Conservation (phyloP, 2,797 vertebrate genomes). For the Chloroceryle inda region DNA sequence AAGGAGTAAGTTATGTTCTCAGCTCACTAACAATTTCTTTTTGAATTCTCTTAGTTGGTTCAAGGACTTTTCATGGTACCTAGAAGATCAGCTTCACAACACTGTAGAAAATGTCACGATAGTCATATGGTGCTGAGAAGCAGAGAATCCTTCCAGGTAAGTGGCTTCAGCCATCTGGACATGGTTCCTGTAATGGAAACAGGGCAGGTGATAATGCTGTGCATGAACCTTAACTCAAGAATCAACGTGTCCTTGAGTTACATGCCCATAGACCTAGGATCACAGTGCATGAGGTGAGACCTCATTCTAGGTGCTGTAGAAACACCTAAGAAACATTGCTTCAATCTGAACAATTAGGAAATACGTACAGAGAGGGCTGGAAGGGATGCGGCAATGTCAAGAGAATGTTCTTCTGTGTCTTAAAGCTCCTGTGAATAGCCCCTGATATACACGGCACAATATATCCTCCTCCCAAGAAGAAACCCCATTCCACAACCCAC, state of each 20-base stretch:
- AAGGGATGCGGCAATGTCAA: background rate
- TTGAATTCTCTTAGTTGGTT: background rate
- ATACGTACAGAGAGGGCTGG: rapidly evolving
- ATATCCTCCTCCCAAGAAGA: background rate
- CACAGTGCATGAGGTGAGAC: background rate
- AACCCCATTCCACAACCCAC: background rate
- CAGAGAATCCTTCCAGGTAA: background rate
- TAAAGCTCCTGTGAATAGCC: background rate
- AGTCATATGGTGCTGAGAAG: background rate
- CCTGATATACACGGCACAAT: background rate
- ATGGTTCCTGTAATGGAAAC: background rate
- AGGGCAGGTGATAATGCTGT: background rate
- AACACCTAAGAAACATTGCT: background rate
- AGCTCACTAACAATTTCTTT: background rate
- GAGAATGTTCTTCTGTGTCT: background rate
- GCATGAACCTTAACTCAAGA: background rate
- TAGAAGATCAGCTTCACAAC: background rate
- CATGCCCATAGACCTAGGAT: background rate
- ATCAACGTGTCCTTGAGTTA: background rate
- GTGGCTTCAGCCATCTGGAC: background rate
- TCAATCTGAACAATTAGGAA: background rate
- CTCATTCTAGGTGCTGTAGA: background rate
- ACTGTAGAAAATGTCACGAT: background rate
- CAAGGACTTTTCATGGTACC: background rate
- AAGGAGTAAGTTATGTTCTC: background rate